phyloP scores from a whole-genome alignment of 2,888 invertebrate genomes.

The Lasioglossum malachurum region DNA sequence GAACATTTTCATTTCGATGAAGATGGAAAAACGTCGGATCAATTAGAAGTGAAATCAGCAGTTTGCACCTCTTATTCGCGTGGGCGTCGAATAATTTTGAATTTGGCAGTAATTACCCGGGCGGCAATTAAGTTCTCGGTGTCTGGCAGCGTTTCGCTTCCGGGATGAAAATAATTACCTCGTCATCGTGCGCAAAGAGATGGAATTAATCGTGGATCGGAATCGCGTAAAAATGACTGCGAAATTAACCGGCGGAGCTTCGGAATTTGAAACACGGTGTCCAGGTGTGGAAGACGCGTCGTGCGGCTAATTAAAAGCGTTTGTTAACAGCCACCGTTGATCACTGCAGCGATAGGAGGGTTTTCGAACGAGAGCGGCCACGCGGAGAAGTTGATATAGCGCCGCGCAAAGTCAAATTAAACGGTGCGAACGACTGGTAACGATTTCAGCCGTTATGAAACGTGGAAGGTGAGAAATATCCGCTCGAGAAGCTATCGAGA shows the following conservation, averaged over 20 bases:
- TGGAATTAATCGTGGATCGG: not conserved
- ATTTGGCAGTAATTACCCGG: not conserved
- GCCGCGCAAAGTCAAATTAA: conserved; percentile 23
- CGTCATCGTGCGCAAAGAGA: not conserved
- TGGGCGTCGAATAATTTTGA: not conserved
- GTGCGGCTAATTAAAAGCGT: conserved; percentile 21
- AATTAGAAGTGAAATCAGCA: not conserved
- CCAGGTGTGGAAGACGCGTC: not conserved
- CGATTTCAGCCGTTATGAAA: not conserved
- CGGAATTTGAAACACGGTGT: not conserved
- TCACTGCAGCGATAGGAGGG: conserved; percentile 17
- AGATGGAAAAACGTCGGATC: not conserved
- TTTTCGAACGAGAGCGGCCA: not conserved
- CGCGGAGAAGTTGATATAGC: conserved; percentile 17
- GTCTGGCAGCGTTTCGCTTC: not conserved
- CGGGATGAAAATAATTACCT: not conserved
- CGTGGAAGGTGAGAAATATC: not conserved
- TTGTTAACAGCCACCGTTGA: conserved; percentile 27
- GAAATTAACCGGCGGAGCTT: not conserved
- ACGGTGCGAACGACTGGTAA: conserved; percentile 26
- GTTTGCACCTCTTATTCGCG: not conserved
- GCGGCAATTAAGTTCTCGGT: not conserved
- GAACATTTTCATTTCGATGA: too few relatives aligned
- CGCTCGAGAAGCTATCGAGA: conserved; percentile 5
- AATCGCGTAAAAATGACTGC: not conserved